Base-by-base conservation (phyloP, 2,888 invertebrate genomes). In the Polyploca ridens region DNA sequence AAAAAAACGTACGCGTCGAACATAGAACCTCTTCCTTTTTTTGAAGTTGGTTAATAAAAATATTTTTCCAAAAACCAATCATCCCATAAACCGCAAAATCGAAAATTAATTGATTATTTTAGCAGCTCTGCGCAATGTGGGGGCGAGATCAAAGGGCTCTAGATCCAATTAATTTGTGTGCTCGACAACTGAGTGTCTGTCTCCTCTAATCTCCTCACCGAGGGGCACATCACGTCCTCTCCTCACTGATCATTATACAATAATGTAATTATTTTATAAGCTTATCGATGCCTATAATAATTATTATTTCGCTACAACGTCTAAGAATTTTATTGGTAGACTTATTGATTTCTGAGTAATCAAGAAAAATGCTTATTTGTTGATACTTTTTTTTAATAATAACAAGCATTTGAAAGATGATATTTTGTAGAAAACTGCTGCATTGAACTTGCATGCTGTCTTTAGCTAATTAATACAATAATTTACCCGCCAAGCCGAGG, bases 151-250 rank as follows among this genome's bases (percentile, higher is more conserved):
- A 75, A 70, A 71, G 69, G 65, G 72, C 75, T 78, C 77, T 70
- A 60, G 69, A 66, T 60, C 68, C 75, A 79, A 79, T 79, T 76
- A 79, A 79, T 78, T 76, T 70, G 65, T 72, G 68, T 72, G 66
- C 64, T 63, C 71, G 61, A 58, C 66, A 63, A 66, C 54, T 54
- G 41, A 54, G 54, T 64, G 69, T 68, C 68, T 64, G 66, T 60
- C 67, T 65, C 63, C 59, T 58, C 64, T 78, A 76, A 78, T 78
- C 78, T 73, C 70, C 60, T 13, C 46, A 62, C 66, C 58, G 63
- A 65, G 68, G 74, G 78, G 67, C 69, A 63, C 71, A 67, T 62
- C 78, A 78, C 78, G 78, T 27, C 16, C 61, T 41, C 61, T 44
- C 41, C 61, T 8, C 19, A n/a, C 6, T n/a, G 19, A 19, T 19